Evolutionary conservation across 2,113 vertebrate genomes (phyloP), one percentile per base, ranked within the genome.

Genomic region (Tragelaphus buxtoni): DNA sequence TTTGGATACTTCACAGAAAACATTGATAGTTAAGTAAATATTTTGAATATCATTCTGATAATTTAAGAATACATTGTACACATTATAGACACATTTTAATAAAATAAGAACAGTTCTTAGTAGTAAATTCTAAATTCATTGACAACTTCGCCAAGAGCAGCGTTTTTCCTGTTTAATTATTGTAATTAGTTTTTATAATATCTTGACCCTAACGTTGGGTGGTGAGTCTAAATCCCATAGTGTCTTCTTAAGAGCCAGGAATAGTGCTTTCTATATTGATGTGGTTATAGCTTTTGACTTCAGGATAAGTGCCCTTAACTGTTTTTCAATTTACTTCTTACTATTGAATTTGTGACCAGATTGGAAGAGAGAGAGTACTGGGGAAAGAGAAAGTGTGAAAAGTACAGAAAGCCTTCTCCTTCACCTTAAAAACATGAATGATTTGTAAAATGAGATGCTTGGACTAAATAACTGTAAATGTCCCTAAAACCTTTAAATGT

Each of bases 41-140:
- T 95, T 96, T 92, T 96, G 87, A 96, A 39, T 90, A 58, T 39
- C 83, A 61, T 96, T 95, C 49, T 96, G 49, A 22, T 88, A 80
- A 85, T 63, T 92, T 94, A 96, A 91, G 79, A 95, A 72, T 88
- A 47, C 17, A 72, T 13, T 91, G 45, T 35, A 30, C 13, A 61
- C 2, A 30, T 55, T 63, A 53, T 45, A 90, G 60, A 12, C 12
- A 69, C 24, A 95, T 95, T 87, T 97, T 96, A 97, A 79, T 61
- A 93, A 97, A 88, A 65, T 80, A 92, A 94, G 51, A 90, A 88
- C 79, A 61, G 72, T 51, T 77, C 4, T 28, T 42, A 80, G 18
- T 56, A 88, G 42, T 90, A 90, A 88, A 63, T 90, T 87, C 45
- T 60, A 63, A 95, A 81, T 94, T 49, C 18, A 30, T 85, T 90